Conservation (phyloP, 2,113 vertebrate genomes). For the Okapia johnstoni region DNA sequence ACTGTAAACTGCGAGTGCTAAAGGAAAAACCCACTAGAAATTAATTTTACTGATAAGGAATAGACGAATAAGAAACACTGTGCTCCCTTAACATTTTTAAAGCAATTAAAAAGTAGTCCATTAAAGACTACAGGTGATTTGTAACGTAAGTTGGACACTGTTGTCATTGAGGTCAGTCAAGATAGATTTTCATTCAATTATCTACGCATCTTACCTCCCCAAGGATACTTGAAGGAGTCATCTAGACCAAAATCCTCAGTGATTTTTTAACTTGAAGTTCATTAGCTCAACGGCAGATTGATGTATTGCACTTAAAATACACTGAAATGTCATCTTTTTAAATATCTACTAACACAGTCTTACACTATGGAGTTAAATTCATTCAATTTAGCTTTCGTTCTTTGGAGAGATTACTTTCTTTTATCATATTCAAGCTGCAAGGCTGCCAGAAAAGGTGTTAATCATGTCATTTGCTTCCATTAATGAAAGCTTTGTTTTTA, state of each 20-base stretch:
- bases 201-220: slow-evolving; percentile 49
- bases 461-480: slow-evolving; percentile 76
- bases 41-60: slow-evolving; percentile 1
- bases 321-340: slow-evolving; percentile 48
- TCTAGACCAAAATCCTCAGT: slow-evolving; percentile 53
- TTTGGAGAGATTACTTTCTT: slow-evolving; percentile 61
- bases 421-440: slow-evolving; percentile 69
- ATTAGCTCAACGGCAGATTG: slow-evolving; percentile 69
- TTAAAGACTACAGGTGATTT: slow-evolving; percentile 59
- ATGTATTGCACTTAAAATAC: slow-evolving; percentile 49
- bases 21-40: not conserved
- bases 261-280: slow-evolving; percentile 69
- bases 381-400: slow-evolving; percentile 50
- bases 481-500: slow-evolving; percentile 74
- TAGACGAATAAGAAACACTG: slow-evolving; percentile 23
- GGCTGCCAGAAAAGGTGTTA: slow-evolving; percentile 73
- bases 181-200: slow-evolving; percentile 68
- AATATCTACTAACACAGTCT: slow-evolving; percentile 56
- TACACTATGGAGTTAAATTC: slow-evolving; percentile 59
- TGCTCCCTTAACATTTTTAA: not conserved
- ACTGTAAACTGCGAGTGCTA: not conserved
- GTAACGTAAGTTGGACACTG: slow-evolving; percentile 39
- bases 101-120: slow-evolving; percentile 59
- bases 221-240: slow-evolving; percentile 62
- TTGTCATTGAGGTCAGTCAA: slow-evolving; percentile 33